Percentiles rank a stretch among this genome's conserved stretches.
Evolutionary conservation across 53 echinoderm and acorn worm species (phyloP).

Genomic region (Crossaster papposus): DNA sequence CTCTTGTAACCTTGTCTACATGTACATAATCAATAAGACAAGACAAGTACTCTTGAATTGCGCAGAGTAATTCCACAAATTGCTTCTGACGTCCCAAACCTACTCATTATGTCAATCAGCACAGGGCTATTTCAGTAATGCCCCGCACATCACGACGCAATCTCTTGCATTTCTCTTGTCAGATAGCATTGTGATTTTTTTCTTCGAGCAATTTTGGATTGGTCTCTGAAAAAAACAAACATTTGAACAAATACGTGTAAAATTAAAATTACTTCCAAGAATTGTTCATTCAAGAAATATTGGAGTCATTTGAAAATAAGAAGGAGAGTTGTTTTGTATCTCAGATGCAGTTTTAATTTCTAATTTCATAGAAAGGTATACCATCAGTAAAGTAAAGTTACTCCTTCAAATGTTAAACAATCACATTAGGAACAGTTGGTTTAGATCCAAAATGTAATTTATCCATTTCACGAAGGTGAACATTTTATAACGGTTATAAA

Average conservation of each 20-base stretch:
- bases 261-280: no score
- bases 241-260: no score
- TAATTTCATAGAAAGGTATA: no score
- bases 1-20: neutral
- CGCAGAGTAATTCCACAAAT: neutral
- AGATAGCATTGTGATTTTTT: neutral
- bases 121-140: neutral
- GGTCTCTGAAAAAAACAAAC: neutral
- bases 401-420: no score
- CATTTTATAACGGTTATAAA: no score
- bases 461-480: no score
- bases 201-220: neutral
- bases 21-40: neutral
- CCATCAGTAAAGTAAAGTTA: no score
- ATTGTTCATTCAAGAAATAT: neutral
- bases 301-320: neutral
- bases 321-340: neutral
- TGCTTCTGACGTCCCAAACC: neutral
- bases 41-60: neutral
- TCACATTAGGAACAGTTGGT: no score
- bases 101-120: neutral
- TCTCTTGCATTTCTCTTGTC: neutral
- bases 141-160: neutral
- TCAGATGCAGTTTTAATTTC: no score
- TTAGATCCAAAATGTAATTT: no score